A percentile compares a stretch with the other conserved stretches of the same genome.
phyloP scores from a whole-genome alignment of 2,113 vertebrate genomes.

The Poecilia latipinna region DNA sequence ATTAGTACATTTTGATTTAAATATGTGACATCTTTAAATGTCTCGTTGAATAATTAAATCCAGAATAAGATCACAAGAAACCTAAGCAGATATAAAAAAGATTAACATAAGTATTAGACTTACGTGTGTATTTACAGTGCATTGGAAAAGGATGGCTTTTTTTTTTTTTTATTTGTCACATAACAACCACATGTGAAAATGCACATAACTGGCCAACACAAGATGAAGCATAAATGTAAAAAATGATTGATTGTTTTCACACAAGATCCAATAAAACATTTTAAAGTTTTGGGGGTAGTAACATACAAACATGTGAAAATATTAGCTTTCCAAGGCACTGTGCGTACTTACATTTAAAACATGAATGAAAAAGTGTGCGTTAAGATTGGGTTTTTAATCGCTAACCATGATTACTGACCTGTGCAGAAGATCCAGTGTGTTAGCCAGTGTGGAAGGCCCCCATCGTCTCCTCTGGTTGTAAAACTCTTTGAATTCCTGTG shows the following conservation, averaged over 20 bases:
- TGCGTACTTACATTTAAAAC: not conserved
- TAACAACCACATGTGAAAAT: not conserved
- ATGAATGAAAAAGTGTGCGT: not conserved
- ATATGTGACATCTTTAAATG: not conserved
- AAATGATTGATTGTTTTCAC: not conserved
- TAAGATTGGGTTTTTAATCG: not conserved
- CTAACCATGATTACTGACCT: slow-evolving; percentile 45
- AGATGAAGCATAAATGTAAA: not conserved
- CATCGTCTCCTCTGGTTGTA: slow-evolving; percentile 86
- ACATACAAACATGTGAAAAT: not conserved
- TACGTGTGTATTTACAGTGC: too few relatives aligned
- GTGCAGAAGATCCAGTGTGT: slow-evolving; percentile 83
- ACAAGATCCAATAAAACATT: not conserved
- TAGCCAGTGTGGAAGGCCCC: slow-evolving; percentile 85
- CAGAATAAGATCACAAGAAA: not conserved
- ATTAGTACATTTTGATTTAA: not conserved
- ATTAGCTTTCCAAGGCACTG: too few relatives aligned
- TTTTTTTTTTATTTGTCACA: not conserved
- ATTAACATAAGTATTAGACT: too few relatives aligned
- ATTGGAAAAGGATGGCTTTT: too few relatives aligned
- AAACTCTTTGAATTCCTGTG: slow-evolving; percentile 86
- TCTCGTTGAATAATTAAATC: not conserved
- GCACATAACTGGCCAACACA: not conserved
- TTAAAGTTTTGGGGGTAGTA: not conserved
- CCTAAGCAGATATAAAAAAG: too few relatives aligned